Evolutionary conservation across 2,888 invertebrate species (phyloP).

Genomic region (Plebejus argus): DNA sequence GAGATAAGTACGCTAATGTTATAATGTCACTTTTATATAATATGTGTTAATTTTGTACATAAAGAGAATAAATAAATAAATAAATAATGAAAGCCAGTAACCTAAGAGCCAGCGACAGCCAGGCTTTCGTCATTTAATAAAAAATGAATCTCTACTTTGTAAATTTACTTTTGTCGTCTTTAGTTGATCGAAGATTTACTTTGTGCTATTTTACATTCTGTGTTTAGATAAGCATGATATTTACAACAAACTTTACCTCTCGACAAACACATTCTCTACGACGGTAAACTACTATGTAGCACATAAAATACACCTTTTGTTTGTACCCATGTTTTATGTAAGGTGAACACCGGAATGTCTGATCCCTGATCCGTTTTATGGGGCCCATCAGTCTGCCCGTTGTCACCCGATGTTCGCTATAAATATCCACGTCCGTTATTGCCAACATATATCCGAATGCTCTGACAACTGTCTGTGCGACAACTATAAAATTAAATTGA

Average conservation of each 20-base stretch:
- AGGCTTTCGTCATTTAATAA: no score
- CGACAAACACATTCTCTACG: not conserved
- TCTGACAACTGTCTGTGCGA: not conserved
- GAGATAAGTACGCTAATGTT: no score
- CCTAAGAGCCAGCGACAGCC: no score
- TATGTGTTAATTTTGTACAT: no score
- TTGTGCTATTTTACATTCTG: not conserved
- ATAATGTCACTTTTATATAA: no score
- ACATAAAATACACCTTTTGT: constrained; percentile 7
- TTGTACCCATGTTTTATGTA: constrained; percentile 7
- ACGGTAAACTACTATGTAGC: not conserved
- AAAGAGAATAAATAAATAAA: no score
- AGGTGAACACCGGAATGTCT: constrained; percentile 7
- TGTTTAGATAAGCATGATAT: no score
- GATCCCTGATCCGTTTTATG: constrained; percentile 19
- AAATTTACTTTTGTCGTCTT: no score
- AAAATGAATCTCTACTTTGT: no score
- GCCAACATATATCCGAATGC: not conserved
- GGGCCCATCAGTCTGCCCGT: not conserved
- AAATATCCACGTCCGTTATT: not conserved
- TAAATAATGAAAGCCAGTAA: no score
- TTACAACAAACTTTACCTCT: not conserved
- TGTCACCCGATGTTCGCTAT: not conserved
- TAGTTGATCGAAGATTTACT: no score
- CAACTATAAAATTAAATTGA: no score